A percentile compares a stretch with the other conserved stretches of the same genome.
phyloP scores from a whole-genome alignment of 1,140 invertebrate genomes.

The Papilio dardanus region DNA sequence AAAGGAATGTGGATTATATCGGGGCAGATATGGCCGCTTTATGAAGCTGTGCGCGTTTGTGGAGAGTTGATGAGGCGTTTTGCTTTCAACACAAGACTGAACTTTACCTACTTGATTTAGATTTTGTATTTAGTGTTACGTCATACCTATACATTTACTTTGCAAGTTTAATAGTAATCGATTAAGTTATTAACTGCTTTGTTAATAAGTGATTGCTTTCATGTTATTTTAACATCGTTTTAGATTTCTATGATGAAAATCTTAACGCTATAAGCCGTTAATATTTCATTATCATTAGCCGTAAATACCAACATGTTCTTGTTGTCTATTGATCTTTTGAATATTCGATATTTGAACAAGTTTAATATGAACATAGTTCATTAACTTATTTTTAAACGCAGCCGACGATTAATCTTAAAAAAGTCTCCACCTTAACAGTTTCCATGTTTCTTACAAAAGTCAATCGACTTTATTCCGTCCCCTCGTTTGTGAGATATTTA shows the following conservation, averaged over 20 bases:
- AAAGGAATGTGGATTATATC: slow-evolving; percentile 33
- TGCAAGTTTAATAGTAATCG: background rate
- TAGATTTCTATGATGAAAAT: too few relatives aligned
- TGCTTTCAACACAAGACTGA: slow-evolving; percentile 9
- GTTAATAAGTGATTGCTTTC: background rate
- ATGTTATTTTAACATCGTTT: background rate
- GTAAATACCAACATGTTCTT: too few relatives aligned
- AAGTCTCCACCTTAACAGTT: background rate
- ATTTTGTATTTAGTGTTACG: background rate
- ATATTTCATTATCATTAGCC: too few relatives aligned
- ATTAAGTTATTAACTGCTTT: background rate
- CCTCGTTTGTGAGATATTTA: slow-evolving; percentile 26
- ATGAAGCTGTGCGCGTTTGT: slow-evolving; percentile 20
- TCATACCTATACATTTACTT: background rate
- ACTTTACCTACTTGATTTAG: slow-evolving; percentile 15
- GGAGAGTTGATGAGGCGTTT: slow-evolving; percentile 31
- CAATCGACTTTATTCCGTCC: slow-evolving; percentile 11
- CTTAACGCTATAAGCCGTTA: too few relatives aligned
- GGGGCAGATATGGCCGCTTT: slow-evolving; percentile 15
- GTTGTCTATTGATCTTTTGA: too few relatives aligned
- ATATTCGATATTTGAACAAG: background rate
- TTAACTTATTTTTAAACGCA: slow-evolving; percentile 6
- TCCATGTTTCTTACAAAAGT: background rate
- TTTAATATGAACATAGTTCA: background rate
- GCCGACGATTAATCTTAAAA: background rate